A percentile compares a stretch with the other conserved stretches of the same genome.
Evolutionary conservation across 2,113 vertebrate genomes (phyloP).

Genomic region (Megaceryle torquata): DNA sequence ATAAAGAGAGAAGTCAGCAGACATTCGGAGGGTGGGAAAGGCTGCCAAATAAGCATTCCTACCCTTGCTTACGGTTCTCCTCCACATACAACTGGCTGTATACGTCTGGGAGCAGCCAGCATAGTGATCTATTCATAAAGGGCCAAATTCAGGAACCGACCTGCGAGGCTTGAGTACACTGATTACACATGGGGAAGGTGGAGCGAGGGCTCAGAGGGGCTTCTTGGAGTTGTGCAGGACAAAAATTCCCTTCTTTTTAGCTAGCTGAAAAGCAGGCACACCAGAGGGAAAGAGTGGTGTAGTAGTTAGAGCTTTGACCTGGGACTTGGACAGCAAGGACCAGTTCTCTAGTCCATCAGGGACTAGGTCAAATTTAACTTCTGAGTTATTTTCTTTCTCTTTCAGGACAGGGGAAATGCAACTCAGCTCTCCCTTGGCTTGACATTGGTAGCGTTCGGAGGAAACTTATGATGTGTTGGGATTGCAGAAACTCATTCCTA

Average conservation of each 20-base stretch:
- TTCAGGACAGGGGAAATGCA: neutral
- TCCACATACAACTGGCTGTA: constrained; percentile 47
- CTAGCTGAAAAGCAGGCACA: neutral
- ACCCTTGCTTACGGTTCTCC: constrained; percentile 21
- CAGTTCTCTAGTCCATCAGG: neutral
- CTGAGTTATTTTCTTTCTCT: neutral
- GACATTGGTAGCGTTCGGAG: neutral
- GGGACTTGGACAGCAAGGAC: neutral
- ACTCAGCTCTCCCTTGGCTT: neutral
- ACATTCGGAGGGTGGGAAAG: neutral
- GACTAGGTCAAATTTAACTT: neutral
- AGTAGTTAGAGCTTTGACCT: neutral
- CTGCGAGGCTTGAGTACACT: constrained; percentile 36
- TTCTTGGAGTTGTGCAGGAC: constrained; percentile 15
- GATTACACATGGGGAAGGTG: neutral
- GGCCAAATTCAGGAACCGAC: constrained; percentile 44
- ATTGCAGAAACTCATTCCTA: neutral
- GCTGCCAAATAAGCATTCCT: constrained; percentile 62
- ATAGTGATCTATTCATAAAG: constrained; percentile 71
- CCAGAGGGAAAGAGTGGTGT: neutral
- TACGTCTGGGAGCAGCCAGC: constrained; percentile 34
- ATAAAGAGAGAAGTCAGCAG: neutral
- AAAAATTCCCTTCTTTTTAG: constrained; percentile 42
- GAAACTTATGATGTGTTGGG: neutral
- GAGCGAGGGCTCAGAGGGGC: neutral